phyloP scores from a whole-genome alignment of 1,140 invertebrate genomes.

The Ceratina japonica region DNA sequence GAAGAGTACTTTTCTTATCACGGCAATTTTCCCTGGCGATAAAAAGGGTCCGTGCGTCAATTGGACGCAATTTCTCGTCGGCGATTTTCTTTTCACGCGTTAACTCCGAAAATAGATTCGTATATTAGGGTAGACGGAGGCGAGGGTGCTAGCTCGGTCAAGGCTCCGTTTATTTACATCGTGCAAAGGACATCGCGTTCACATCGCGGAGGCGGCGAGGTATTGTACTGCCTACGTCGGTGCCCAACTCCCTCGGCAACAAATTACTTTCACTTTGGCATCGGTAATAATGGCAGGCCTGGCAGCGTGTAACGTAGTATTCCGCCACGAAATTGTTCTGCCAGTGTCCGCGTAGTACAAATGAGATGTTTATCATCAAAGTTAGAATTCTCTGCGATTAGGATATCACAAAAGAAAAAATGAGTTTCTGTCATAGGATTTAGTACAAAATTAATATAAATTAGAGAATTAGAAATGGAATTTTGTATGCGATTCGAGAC shows the following conservation, averaged over 20 bases:
- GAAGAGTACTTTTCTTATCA: constrained; percentile 12
- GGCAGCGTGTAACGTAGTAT: background rate
- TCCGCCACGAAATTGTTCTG: background rate
- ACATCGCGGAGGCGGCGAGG: constrained; percentile 49
- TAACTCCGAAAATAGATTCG: constrained; percentile 35
- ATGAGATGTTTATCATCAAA: background rate
- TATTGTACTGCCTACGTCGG: constrained; percentile 26
- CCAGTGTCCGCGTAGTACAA: too few relatives aligned
- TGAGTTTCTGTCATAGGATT: too few relatives aligned
- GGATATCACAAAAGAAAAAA: too few relatives aligned
- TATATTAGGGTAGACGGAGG: constrained; percentile 42
- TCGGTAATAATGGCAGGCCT: constrained; percentile 33
- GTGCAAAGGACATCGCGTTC: constrained; percentile 63
- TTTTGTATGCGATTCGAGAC: background rate
- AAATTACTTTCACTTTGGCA: constrained; percentile 59
- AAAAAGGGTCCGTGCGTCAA: constrained; percentile 17
- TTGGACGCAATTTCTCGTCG: constrained; percentile 19
- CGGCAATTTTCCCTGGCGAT: constrained; percentile 20
- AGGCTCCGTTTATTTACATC: constrained; percentile 65
- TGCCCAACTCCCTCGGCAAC: constrained; percentile 22
- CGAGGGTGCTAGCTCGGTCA: constrained; percentile 54
- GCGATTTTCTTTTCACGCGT: constrained; percentile 7
- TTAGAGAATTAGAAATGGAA: background rate
- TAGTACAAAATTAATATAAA: background rate
- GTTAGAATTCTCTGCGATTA: background rate